Evolutionary conservation across 1,140 invertebrate genomes (phyloP).

Genomic region (Hesperophylax magnus): DNA sequence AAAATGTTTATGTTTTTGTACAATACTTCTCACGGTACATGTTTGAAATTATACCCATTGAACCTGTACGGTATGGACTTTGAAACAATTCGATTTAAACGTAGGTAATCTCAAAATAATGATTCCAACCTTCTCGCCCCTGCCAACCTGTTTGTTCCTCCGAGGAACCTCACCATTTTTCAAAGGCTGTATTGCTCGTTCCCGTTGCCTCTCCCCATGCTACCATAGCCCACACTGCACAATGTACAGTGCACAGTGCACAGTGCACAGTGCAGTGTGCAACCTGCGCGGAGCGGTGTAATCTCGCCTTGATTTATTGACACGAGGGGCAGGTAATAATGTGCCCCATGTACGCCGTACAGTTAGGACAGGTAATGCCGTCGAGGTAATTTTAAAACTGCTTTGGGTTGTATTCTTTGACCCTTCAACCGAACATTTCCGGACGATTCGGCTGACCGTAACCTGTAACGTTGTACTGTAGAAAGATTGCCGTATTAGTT

Average conservation of each 20-base stretch:
- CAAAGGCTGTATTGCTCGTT: too few species aligned
- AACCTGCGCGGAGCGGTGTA: neutral
- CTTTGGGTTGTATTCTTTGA: conserved; percentile 4
- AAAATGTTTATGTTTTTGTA: too few species aligned
- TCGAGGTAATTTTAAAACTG: conserved; percentile 12
- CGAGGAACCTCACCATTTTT: neutral
- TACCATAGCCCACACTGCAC: neutral
- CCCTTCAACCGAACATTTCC: neutral
- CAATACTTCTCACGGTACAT: too few species aligned
- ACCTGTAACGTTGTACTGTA: conserved; percentile 4
- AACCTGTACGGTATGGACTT: too few species aligned
- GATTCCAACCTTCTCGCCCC: neutral
- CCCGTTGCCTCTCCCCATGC: too few species aligned
- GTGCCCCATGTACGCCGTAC: neutral
- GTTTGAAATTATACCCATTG: too few species aligned
- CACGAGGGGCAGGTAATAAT: neutral
- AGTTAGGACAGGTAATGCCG: conserved; percentile 6
- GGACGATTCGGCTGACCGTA: neutral
- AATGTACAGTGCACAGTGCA: neutral
- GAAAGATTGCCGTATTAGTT: neutral
- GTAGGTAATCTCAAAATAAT: neutral
- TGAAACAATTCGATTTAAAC: neutral
- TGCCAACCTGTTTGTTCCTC: conserved; percentile 3
- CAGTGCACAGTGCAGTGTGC: too few species aligned
- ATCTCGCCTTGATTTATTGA: conserved; percentile 28